Percentiles rank a stretch among this genome's conserved stretches.
Evolutionary conservation across 2,888 invertebrate species (phyloP).

Genomic region (Listrodromus nycthemerus): DNA sequence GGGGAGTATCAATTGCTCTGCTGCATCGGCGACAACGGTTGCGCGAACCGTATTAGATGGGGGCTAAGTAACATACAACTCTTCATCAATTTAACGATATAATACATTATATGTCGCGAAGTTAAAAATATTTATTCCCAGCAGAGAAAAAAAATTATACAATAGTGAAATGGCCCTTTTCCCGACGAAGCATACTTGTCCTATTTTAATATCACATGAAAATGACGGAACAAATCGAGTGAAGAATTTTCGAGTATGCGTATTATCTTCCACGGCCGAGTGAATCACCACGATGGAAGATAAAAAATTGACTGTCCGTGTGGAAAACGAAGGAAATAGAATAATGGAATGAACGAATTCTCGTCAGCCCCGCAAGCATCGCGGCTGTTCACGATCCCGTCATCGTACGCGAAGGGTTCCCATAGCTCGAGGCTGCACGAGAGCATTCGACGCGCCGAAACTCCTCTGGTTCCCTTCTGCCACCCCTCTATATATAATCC

Average conservation of each 20-base stretch:
- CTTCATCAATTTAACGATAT: neutral
- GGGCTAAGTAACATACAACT: neutral
- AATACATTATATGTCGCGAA: neutral
- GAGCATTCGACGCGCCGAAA: slow-evolving; percentile 58
- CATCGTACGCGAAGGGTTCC: slow-evolving; percentile 49
- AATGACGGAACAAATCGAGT: neutral
- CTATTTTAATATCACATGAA: neutral
- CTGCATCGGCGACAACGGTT: neutral
- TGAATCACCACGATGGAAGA: slow-evolving; percentile 54
- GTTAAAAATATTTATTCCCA: neutral
- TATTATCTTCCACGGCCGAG: slow-evolving; percentile 53
- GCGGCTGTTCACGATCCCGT: neutral
- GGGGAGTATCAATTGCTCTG: slow-evolving; percentile 12
- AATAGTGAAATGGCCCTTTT: neutral
- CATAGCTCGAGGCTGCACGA: slow-evolving; percentile 62
- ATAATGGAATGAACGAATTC: slow-evolving; percentile 63
- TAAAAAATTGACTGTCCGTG: slow-evolving; percentile 58
- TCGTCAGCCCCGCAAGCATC: slow-evolving; percentile 41
- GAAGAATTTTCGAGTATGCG: slow-evolving; percentile 31
- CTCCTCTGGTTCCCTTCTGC: slow-evolving; percentile 40
- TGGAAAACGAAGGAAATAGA: slow-evolving; percentile 65
- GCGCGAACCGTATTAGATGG: neutral
- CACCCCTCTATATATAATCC: neutral
- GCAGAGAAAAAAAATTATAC: neutral
- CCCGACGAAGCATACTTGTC: neutral